Percentiles rank a stretch among this genome's conserved stretches.
phyloP scores from a whole-genome alignment of 1,140 invertebrate genomes.

The Apolygus lucorum region DNA sequence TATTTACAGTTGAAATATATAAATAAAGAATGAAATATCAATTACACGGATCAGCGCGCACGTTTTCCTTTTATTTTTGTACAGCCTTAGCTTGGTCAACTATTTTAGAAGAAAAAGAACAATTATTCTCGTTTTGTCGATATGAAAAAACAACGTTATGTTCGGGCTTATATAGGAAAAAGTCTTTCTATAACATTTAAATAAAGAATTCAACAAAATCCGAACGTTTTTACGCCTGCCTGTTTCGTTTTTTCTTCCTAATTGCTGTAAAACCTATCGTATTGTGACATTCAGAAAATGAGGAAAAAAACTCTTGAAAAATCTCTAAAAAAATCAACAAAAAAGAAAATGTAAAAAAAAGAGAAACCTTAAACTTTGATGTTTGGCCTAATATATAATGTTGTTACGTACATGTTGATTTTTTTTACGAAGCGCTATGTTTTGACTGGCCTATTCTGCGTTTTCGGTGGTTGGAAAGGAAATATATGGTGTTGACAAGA shows the following conservation, averaged over 20 bases:
- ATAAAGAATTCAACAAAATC: not conserved
- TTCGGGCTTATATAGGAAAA: not conserved
- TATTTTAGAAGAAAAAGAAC: not conserved
- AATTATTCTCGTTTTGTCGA: not conserved
- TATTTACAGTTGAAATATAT: slow-evolving; percentile 11
- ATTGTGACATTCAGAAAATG: not conserved
- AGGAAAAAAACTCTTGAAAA: not conserved
- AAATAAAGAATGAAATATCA: not conserved
- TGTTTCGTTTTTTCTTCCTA: not conserved
- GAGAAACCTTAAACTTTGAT: not conserved
- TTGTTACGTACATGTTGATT: not conserved
- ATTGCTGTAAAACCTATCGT: not conserved
- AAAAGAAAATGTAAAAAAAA: no score
- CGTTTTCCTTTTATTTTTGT: slow-evolving; percentile 8
- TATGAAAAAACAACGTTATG: not conserved
- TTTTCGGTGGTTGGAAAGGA: no score
- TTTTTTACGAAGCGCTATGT: not conserved
- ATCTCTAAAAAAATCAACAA: not conserved
- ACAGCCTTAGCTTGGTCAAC: slow-evolving; percentile 8
- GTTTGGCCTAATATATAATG: not conserved
- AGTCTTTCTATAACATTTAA: not conserved
- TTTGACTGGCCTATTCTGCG: not conserved
- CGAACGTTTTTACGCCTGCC: not conserved
- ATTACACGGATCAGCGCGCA: slow-evolving; percentile 11
- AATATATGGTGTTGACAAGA: no score